These are phyloP conservation scores for Rhingia rostrata DNA, from an alignment of 2,888 invertebrate species.

Conservation along the genomic window DNA sequence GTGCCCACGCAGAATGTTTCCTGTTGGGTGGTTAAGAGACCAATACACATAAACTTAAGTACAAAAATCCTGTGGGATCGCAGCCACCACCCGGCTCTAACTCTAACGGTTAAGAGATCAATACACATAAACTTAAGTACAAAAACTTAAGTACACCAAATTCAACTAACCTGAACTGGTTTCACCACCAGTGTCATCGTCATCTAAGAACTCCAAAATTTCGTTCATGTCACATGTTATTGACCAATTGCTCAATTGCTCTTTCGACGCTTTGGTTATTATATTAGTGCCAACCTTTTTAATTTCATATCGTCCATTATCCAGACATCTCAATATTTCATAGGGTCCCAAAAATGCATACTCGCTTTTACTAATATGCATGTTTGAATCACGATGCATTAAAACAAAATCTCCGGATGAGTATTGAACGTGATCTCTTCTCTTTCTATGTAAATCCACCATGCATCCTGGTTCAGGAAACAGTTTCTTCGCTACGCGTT, in stretches of 20 bases:
- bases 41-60: no score
- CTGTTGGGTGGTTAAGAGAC: no score
- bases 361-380: slow-evolving; percentile 29
- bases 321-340: slow-evolving; percentile 32
- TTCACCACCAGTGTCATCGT: background rate
- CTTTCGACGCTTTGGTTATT: slow-evolving; percentile 29
- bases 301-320: slow-evolving; percentile 20
- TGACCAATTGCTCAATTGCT: slow-evolving; percentile 27
- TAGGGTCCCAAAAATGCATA: slow-evolving; percentile 35
- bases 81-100: no score
- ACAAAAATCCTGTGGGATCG: no score
- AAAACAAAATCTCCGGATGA: slow-evolving; percentile 25
- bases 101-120: no score
- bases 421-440: slow-evolving; percentile 13
- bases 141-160: no score
- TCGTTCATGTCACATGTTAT: slow-evolving; percentile 30
- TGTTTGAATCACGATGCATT: slow-evolving; percentile 30
- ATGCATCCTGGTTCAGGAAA: slow-evolving; percentile 20
- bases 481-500: slow-evolving; percentile 14
- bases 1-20: no score
- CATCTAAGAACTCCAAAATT: slow-evolving; percentile 22
- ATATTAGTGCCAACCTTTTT: slow-evolving; percentile 34
- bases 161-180: no score
- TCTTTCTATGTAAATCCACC: slow-evolving; percentile 14
- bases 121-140: no score